Percentiles rank a stretch among this genome's conserved stretches.
Conservation (phyloP, 2,113 vertebrate species). For the Oxygymnocypris stewartii region DNA sequence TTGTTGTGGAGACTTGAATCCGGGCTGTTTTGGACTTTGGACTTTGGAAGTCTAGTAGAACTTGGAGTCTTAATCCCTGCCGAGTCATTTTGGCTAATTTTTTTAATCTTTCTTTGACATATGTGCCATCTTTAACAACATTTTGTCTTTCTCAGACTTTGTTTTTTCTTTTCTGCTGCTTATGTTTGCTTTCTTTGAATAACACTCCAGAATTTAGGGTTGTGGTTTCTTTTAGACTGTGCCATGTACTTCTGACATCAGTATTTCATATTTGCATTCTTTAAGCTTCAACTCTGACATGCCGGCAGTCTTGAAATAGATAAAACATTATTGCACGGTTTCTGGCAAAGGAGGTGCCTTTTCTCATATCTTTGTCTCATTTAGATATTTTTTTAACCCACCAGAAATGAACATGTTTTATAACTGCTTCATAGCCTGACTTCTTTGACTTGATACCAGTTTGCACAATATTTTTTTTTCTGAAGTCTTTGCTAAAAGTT, state of each 20-base stretch:
- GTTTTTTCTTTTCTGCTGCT: neutral
- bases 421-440: neutral
- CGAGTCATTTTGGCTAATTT: slow-evolving; percentile 11
- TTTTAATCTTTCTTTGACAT: neutral
- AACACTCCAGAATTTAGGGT: slow-evolving; percentile 13
- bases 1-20: slow-evolving; percentile 37
- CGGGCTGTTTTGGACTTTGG: slow-evolving; percentile 26
- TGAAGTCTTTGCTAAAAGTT: neutral
- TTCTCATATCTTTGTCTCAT: neutral
- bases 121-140: neutral
- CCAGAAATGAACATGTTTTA: neutral
- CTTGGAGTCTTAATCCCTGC: slow-evolving; percentile 34
- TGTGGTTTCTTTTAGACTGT: slow-evolving; percentile 27
- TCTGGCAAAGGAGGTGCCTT: slow-evolving; percentile 22
- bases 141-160: neutral
- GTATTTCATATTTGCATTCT: neutral
- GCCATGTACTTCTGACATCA: slow-evolving; percentile 1
- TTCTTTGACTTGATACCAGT: neutral
- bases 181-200: slow-evolving; percentile 9
- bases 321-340: slow-evolving; percentile 42
- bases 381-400: neutral
- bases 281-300: slow-evolving; percentile 10
- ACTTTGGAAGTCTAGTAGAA: slow-evolving; percentile 48
- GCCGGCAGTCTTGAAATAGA: neutral
- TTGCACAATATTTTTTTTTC: neutral